Percentiles rank a stretch among this genome's conserved stretches.
Conservation (phyloP, 92 coral and sea anemone species). For the Phenganax stokvisi region DNA sequence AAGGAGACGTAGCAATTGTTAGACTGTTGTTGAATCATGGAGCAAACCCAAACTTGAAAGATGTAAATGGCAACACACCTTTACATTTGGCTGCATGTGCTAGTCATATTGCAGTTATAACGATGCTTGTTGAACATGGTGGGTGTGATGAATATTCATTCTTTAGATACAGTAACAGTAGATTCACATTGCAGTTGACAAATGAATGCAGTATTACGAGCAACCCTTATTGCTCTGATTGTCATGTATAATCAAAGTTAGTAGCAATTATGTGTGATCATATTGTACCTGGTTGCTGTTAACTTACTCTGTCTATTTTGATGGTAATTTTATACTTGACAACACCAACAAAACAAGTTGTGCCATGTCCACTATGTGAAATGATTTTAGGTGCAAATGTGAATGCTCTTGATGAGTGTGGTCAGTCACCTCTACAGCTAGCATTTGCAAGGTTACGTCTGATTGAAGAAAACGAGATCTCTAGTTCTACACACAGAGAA, state of each 20-base stretch:
- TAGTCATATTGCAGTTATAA: constrained; percentile 76
- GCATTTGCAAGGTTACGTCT: constrained; percentile 75
- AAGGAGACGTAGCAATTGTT: constrained; percentile 65
- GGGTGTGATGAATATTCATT: neutral
- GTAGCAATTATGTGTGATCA: too few relatives aligned
- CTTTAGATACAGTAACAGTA: neutral
- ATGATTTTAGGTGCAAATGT: constrained; percentile 46
- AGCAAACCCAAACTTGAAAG: constrained; percentile 92
- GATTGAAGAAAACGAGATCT: constrained; percentile 55
- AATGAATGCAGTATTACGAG: neutral
- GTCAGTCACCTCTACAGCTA: constrained; percentile 85
- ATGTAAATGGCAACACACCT: constrained; percentile 91
- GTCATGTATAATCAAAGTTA: too few relatives aligned
- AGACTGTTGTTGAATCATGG: constrained; percentile 65
- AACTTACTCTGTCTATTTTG: too few relatives aligned
- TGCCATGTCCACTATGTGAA: neutral
- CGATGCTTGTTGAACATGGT: constrained; percentile 78
- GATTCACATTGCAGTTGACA: neutral
- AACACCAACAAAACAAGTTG: too few relatives aligned
- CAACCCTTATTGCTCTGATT: too few relatives aligned
- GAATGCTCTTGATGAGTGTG: constrained; percentile 75
- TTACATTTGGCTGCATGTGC: constrained; percentile 95
- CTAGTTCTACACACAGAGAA: constrained; percentile 50
- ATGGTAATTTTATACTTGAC: too few relatives aligned
- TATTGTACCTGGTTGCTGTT: too few relatives aligned